phyloP scores from a whole-genome alignment of 2,113 vertebrate genomes.

The Oreamnos americanus region DNA sequence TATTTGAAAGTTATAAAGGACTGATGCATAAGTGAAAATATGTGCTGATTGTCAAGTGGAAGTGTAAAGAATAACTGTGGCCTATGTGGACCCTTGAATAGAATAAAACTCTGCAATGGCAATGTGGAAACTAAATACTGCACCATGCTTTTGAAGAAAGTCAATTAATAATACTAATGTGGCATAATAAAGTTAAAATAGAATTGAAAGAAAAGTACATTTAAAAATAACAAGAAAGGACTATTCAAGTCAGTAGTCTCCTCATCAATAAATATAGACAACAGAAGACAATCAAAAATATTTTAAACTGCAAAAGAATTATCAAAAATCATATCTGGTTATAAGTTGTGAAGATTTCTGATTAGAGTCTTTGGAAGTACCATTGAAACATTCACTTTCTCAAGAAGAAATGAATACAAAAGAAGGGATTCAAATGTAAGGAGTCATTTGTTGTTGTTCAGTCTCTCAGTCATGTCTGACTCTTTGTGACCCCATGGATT shows the following conservation, averaged over 20 bases:
- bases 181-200: neutral
- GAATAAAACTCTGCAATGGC: neutral
- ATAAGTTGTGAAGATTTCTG: neutral
- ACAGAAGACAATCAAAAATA: neutral
- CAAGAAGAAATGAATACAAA: neutral
- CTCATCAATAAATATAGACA: neutral
- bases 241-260: neutral
- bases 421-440: neutral
- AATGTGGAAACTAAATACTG: neutral
- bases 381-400: neutral
- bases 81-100: neutral
- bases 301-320: neutral
- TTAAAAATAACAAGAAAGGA: neutral
- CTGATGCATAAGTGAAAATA: neutral
- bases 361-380: neutral
- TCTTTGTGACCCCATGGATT: neutral
- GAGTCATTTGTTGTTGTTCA: neutral
- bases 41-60: neutral
- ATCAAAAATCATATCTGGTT: neutral
- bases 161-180: neutral
- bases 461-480: neutral
- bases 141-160: neutral
- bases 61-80: neutral
- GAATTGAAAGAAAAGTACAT: neutral
- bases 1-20: neutral